Evolutionary conservation across 53 echinoderm and acorn worm species (phyloP).

Genomic region (Echinarachnius parma): DNA sequence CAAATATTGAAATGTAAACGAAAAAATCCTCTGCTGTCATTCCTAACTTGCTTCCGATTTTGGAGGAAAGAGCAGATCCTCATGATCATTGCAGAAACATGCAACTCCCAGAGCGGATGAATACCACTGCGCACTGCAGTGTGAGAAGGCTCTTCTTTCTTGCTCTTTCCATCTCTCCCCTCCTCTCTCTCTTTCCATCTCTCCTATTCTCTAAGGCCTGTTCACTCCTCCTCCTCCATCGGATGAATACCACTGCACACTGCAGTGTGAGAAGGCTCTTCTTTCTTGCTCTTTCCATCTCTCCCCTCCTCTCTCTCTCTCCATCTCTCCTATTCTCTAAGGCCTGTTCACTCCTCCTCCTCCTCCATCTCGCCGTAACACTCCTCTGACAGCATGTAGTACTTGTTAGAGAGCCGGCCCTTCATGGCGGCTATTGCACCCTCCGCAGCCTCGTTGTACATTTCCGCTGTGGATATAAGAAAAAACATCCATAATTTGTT

Average conservation of each 20-base stretch:
- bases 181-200: not conserved
- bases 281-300: not conserved
- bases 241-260: not conserved
- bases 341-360: conserved; percentile 47
- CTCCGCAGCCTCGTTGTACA: conserved; percentile 96
- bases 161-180: not conserved
- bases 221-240: not conserved
- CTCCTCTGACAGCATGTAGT: conserved; percentile 98
- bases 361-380: conserved; percentile 85
- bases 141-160: no score
- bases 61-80: no score
- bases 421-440: conserved; percentile 89
- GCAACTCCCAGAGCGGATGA: no score
- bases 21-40: no score
- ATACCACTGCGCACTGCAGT: no score
- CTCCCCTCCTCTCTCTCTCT: not conserved
- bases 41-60: no score
- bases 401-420: conserved; percentile 89
- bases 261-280: no score
- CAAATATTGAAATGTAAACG: no score
- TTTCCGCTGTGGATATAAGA: conserved; percentile 71
- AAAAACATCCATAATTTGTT: no score
- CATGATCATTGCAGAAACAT: no score
- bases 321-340: not conserved
- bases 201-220: not conserved